phyloP scores from a whole-genome alignment of 2,797 vertebrate species.

The Cryptoblepharus egeriae region DNA sequence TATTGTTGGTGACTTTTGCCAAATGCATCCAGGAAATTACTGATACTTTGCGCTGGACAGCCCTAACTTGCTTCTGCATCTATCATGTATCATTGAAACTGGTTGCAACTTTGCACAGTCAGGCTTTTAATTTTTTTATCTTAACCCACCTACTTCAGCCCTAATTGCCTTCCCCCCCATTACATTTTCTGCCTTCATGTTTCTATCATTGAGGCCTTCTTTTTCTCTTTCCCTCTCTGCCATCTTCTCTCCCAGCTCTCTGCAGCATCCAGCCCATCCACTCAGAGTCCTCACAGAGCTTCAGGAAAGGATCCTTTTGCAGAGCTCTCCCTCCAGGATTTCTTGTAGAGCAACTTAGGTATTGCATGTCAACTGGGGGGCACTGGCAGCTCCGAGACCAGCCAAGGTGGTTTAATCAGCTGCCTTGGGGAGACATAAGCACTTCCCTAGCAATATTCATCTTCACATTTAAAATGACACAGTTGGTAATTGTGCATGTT shows the following conservation, averaged over 20 bases:
- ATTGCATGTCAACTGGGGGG: constrained; percentile 73
- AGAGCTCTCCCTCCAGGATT: constrained; percentile 99
- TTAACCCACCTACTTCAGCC: constrained; percentile 62
- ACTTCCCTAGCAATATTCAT: not conserved
- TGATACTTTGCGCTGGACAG: not conserved
- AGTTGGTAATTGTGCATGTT: not conserved
- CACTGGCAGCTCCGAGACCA: not conserved
- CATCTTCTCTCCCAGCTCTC: constrained; percentile 93
- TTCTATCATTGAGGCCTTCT: constrained; percentile 86
- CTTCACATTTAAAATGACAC: not conserved
- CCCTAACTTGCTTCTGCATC: constrained; percentile 53
- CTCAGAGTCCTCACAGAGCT: constrained; percentile 99
- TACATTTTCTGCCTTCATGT: constrained; percentile 79
- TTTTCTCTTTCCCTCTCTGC: constrained; percentile 86
- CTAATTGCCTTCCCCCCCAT: constrained; percentile 73
- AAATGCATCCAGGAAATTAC: not conserved
- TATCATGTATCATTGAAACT: constrained; percentile 55
- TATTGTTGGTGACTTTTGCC: not conserved
- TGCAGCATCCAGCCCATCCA: constrained; percentile 99
- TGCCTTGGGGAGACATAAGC: not conserved
- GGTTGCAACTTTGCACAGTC: constrained; percentile 65
- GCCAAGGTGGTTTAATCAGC: not conserved
- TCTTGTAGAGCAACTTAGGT: constrained; percentile 99
- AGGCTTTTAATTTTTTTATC: constrained; percentile 54
- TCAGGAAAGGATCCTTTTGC: constrained; percentile 99